Base-by-base conservation (phyloP, 2,888 invertebrate species). In the Portevinia maculata region DNA sequence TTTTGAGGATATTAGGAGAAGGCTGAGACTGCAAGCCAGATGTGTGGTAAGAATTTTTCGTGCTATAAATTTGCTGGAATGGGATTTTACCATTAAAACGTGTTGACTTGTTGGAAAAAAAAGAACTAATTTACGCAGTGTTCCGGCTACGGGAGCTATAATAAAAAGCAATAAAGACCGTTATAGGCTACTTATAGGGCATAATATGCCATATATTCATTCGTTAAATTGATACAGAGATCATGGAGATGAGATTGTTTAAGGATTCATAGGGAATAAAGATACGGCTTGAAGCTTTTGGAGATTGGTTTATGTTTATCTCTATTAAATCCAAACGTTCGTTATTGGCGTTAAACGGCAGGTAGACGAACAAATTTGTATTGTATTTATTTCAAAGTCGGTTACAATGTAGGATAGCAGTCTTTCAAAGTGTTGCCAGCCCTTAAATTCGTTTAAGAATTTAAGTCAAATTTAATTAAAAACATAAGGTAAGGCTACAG, bases 51-150 rank as follows among this genome's bases (percentile, higher is more conserved):
- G 44, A 30, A 44, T 53, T 53, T n/a, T n/a, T n/a, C n/a, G n/a
- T 52, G 41, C 17, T 24, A 60, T 71, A 71, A 71, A 60, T 71
- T 71, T 62, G 53, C 37, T 44, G 24, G 53, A 62, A 71, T 53
- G 53, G 17, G 62, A 71, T 37, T 71, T 34, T 46, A 13, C n/a
- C 60, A 60, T 60, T 52, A 71, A 44, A 52, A 28, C 44, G 34
- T 28, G 44, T 71, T 53, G 53, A 71, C 71, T 71, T 71, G 71
- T 71, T 71, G 71, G 60, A 32, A 62, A 44, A 21, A 30, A 28
- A 15, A 28, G 21, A 34, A 50, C 19, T 3, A 15, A 21, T 53
- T n/a, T n/a, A 41, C 28, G 32, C 13, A 32, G 1, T 19, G 30
- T 11, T 30, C 0, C 21, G 28, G 32, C 9, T 11, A 30, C 34